These are phyloP conservation scores for Sinocyclocheilus anshuiensis DNA, from an alignment of 2,113 vertebrate genomes.

Conservation along the genomic window DNA sequence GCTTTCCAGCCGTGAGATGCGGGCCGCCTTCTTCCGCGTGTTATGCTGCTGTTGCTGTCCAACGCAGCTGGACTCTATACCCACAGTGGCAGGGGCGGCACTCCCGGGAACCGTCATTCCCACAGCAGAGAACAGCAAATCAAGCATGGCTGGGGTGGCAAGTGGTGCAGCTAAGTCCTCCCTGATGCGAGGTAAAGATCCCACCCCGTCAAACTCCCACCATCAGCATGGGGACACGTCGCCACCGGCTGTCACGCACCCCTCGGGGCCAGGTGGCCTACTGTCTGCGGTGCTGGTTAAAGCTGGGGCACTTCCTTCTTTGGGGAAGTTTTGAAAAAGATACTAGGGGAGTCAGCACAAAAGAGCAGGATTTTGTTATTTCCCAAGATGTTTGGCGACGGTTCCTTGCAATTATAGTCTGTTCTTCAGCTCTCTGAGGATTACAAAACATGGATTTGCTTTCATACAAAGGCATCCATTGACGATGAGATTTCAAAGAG, in stretches of 20 bases:
- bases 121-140: constrained; percentile 76
- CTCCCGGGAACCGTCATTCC: constrained; percentile 66
- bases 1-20: constrained; percentile 79
- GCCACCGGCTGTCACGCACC: constrained; percentile 53
- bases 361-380: constrained; percentile 5
- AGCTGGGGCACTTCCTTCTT: constrained; percentile 68
- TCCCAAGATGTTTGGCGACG: background rate
- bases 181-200: constrained; percentile 57
- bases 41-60: constrained; percentile 77
- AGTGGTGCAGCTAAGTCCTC: constrained; percentile 57
- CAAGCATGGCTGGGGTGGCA: constrained; percentile 64
- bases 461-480: background rate
- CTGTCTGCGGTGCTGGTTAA: constrained; percentile 78
- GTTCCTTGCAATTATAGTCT: background rate
- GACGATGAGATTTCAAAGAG: background rate
- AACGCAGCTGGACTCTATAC: constrained; percentile 57
- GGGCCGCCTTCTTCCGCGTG: constrained; percentile 72
- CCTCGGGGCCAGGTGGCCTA: constrained; percentile 70
- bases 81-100: constrained; percentile 53
- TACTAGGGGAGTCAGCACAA: background rate
- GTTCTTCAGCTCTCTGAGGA: background rate
- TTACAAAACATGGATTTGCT: background rate
- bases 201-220: constrained; percentile 62
- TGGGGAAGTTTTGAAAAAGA: constrained; percentile 66
- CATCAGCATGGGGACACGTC: constrained; percentile 64